Conservation (phyloP, 2,888 invertebrate genomes). For the Trichogramma dendrolimi region DNA sequence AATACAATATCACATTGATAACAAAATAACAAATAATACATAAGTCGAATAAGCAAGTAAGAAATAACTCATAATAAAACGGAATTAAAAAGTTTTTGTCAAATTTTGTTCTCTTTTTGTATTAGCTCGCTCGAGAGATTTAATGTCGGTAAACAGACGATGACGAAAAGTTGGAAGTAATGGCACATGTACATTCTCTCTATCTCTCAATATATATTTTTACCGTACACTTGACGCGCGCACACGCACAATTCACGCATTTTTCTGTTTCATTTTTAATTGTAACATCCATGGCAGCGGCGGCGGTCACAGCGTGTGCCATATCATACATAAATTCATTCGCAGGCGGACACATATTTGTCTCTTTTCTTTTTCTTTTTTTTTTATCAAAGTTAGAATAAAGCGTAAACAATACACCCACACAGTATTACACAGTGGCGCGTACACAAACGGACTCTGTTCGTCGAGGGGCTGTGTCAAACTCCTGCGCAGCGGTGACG, state of each 20-base stretch:
- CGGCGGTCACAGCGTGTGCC: too few species aligned
- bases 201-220: not conserved
- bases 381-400: not conserved
- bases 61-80: constrained; percentile 1
- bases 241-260: too few species aligned
- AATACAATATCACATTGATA: not conserved
- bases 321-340: too few species aligned
- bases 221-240: not conserved
- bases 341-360: too few species aligned
- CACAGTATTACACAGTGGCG: too few species aligned
- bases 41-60: not conserved
- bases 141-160: constrained; percentile 18
- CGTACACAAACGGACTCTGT: too few species aligned
- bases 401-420: too few species aligned
- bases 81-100: constrained; percentile 3
- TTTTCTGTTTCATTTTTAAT: too few species aligned
- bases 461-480: not conserved
- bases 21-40: not conserved
- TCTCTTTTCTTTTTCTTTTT: too few species aligned
- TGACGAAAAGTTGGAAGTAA: constrained; percentile 24
- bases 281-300: too few species aligned
- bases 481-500: too few species aligned
- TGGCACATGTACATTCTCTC: constrained; percentile 4
- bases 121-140: too few species aligned
- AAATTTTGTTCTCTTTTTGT: not conserved